Conservation (phyloP, 37 sponge, comb jelly and placozoan genomes). For the Corticium candelabrum region DNA sequence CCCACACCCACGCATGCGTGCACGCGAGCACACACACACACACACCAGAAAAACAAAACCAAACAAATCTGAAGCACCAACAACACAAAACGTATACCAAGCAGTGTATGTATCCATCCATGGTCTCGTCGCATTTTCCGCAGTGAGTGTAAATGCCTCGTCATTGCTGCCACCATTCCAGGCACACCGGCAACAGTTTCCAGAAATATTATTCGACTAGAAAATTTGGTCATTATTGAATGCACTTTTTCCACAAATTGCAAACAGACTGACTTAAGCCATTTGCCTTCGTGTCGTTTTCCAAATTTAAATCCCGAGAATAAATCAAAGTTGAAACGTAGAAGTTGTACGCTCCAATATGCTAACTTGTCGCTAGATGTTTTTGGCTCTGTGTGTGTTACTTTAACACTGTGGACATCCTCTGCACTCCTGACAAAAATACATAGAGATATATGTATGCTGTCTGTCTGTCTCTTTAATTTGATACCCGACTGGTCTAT, state of each 20-base stretch:
- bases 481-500: too few relatives aligned
- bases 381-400: too few relatives aligned
- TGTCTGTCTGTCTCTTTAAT: too few relatives aligned
- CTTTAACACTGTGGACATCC: too few relatives aligned
- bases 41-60: not conserved
- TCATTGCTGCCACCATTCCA: constrained; percentile 87
- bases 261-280: constrained; percentile 44
- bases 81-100: constrained; percentile 28
- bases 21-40: too few relatives aligned
- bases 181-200: constrained; percentile 91
- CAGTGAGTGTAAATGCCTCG: constrained; percentile 69
- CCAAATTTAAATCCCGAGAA: constrained; percentile 79
- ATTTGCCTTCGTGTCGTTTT: constrained; percentile 74
- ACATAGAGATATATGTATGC: constrained; percentile 1
- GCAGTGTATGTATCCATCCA: constrained; percentile 89
- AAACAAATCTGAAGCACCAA: not conserved
- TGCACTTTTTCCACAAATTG: not conserved
- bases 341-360: constrained; percentile 39
- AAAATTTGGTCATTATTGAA: not conserved
- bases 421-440: too few relatives aligned
- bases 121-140: constrained; percentile 61
- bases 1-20: too few relatives aligned
- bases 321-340: constrained; percentile 53
- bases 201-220: constrained; percentile 72
- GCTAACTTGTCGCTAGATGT: too few relatives aligned